Evolutionary conservation across 2,113 vertebrate genomes (phyloP), one percentile per base, ranked within the genome.

Genomic region (Dasyprocta punctata): DNA sequence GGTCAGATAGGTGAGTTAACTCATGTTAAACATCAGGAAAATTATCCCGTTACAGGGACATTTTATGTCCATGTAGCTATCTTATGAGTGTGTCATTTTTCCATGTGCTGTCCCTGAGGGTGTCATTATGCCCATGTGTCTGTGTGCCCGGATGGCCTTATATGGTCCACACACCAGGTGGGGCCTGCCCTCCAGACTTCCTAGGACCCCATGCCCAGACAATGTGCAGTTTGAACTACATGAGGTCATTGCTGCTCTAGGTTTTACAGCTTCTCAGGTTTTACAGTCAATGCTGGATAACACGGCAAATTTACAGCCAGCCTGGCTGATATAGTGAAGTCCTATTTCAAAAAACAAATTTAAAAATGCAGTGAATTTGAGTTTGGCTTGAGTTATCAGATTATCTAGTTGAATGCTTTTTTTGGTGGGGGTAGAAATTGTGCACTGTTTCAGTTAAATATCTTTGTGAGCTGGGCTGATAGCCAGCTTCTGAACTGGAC

Each of bases 131-230:
- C 22, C 22, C 60, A 8, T 7, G 6, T 0, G 20, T n/a, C 52
- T 10, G 3, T n/a, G 16, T 67, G 20, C 0, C 58, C 4, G 2
- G 1, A 47, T 36, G 2, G 5, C 24, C 1, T 16, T 44, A 8
- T 13, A 1, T 1, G 52, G 87, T 56, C 16, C 60, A 61, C 6
- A 52, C 9, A 52, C 49, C 49, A 52, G 49, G 49, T 52, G n/a
- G 56, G 75, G 41, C 36, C 69, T 22, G 7, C 20, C 20, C 47
- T 0, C 10, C 7, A 0, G 36, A 30, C 22, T 3, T 54, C 0
- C 0, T 11, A 49, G 0, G 56, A 14, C 38, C 26, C 12, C 4
- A 1, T 1, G 24, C 26, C 6, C 5, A 63, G 54, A 10, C 26
- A 5, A 56, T 54, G 30, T 4, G 0, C 60, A 0, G 24, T 26